Evolutionary conservation across 2,797 vertebrate species (phyloP).

Genomic region (Phyllotis vaccarum): DNA sequence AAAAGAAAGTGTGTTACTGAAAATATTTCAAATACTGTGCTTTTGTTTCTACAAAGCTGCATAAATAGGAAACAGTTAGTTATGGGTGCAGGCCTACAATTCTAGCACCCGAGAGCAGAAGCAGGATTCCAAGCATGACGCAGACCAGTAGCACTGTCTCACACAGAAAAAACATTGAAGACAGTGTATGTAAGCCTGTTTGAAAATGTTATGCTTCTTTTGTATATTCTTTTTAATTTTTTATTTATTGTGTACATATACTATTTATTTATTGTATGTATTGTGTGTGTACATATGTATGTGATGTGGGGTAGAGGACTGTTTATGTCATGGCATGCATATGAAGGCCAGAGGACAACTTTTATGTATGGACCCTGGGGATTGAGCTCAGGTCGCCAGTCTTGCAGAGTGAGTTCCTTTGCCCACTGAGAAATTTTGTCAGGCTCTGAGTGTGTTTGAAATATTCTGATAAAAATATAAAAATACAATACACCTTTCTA

Average conservation of each 20-base stretch:
- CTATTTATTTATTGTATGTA: background rate
- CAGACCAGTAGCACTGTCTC: background rate
- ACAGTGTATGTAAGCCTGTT: background rate
- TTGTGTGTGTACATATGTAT: background rate
- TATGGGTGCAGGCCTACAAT: background rate
- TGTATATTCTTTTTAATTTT: background rate
- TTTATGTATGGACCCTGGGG: background rate
- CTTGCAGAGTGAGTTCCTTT: background rate
- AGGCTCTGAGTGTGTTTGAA: background rate
- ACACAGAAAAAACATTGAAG: background rate
- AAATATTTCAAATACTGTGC: background rate
- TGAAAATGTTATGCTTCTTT: conserved; percentile 5
- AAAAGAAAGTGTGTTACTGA: background rate
- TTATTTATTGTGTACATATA: background rate
- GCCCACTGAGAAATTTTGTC: background rate
- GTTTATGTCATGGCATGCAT: background rate
- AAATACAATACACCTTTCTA: conserved; percentile 16
- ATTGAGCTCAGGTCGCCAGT: background rate
- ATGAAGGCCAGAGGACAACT: background rate
- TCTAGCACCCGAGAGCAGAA: background rate
- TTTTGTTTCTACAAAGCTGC: background rate
- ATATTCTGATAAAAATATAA: conserved; percentile 37
- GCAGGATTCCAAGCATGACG: background rate
- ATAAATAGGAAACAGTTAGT: conserved; percentile 22
- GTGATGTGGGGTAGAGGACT: background rate